phyloP scores from a whole-genome alignment of 2,888 invertebrate genomes.

The Melieria omissa region DNA sequence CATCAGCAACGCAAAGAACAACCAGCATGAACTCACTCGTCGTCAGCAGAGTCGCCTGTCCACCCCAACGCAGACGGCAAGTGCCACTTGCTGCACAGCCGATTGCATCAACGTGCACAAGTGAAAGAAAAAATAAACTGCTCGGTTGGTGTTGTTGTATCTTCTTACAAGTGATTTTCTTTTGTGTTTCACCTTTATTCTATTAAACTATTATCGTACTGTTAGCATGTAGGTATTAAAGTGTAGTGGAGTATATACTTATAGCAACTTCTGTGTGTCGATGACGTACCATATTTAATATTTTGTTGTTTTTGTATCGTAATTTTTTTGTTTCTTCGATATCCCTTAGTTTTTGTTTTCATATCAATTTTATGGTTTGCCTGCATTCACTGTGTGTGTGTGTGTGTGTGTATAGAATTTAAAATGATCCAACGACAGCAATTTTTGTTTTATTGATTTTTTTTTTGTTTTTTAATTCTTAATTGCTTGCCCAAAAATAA shows the following conservation, averaged over 20 bases:
- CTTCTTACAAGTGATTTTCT: slow-evolving; percentile 34
- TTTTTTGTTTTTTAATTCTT: background rate
- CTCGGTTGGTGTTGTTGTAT: slow-evolving; percentile 29
- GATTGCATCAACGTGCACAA: slow-evolving; percentile 1
- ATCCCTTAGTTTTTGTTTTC: slow-evolving; percentile 15
- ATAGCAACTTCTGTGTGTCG: slow-evolving; percentile 15
- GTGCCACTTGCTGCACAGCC: background rate
- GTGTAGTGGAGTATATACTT: slow-evolving; percentile 17
- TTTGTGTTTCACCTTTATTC: slow-evolving; percentile 14
- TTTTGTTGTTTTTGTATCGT: slow-evolving; percentile 11
- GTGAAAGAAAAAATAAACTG: slow-evolving; percentile 17
- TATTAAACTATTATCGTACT: slow-evolving; percentile 28
- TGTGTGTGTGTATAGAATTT: slow-evolving; percentile 8
- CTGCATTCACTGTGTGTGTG: slow-evolving; percentile 3
- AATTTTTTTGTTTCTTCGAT: slow-evolving; percentile 12
- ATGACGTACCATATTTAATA: slow-evolving; percentile 5
- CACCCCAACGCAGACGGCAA: too few species aligned
- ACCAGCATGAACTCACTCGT: too few species aligned
- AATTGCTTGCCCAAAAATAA: slow-evolving; percentile 9
- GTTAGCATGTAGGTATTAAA: slow-evolving; percentile 23
- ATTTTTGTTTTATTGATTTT: slow-evolving; percentile 17
- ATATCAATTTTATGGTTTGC: background rate
- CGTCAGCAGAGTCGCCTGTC: too few species aligned
- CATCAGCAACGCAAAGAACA: too few species aligned
- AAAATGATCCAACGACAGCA: slow-evolving; percentile 15